phyloP scores from a whole-genome alignment of 2,113 vertebrate species.

The Uropsilus gracilis region DNA sequence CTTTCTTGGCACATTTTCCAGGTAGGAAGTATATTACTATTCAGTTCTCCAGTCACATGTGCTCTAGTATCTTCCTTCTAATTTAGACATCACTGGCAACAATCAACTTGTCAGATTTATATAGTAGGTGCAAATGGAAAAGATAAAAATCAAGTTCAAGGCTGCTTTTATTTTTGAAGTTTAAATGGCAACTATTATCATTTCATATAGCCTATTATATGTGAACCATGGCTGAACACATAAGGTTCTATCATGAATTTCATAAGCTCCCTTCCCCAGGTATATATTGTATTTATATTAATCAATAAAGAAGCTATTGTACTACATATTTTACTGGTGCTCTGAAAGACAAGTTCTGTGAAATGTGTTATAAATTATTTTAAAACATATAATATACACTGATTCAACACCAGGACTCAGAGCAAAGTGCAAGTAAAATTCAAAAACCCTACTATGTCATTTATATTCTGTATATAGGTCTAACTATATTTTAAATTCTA shows the following conservation, averaged over 20 bases:
- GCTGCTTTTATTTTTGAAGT: conserved; percentile 54
- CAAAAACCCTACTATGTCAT: not conserved
- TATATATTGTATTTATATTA: not conserved
- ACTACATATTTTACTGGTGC: not conserved
- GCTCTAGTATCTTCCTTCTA: not conserved
- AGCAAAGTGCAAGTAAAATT: not conserved
- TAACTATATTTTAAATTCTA: not conserved
- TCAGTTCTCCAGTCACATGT: not conserved
- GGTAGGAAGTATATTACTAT: not conserved
- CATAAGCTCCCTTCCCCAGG: not conserved
- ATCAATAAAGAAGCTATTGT: not conserved
- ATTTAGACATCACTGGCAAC: conserved; percentile 41
- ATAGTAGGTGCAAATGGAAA: conserved; percentile 34
- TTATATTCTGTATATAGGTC: not conserved
- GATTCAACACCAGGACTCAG: not conserved
- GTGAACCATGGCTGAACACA: not conserved
- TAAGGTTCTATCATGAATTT: not conserved
- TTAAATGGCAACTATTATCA: conserved; percentile 41
- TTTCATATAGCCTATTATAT: conserved; percentile 18
- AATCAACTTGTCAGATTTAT: conserved; percentile 59
- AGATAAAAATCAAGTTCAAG: conserved; percentile 28
- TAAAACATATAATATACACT: not conserved
- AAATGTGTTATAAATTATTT: conserved; percentile 36
- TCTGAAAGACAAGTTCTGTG: not conserved
- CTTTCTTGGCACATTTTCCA: not conserved